Conservation (phyloP, 2,113 vertebrate species). For the Albula goreensis region DNA sequence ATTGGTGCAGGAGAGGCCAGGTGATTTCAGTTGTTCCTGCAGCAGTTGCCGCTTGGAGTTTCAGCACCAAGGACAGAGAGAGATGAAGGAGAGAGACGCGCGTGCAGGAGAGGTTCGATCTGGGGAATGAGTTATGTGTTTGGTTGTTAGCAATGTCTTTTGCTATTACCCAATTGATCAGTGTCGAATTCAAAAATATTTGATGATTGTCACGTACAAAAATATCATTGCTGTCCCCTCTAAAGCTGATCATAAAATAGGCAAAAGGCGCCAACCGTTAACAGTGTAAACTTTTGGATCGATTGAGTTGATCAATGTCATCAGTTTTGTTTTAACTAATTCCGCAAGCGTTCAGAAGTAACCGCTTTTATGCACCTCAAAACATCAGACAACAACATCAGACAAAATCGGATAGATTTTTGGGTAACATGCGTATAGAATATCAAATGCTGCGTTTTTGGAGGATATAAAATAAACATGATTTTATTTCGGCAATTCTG, state of each 20-base stretch:
- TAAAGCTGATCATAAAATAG: not conserved
- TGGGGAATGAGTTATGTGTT: not conserved
- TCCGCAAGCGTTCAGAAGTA: not conserved
- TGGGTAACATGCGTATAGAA: not conserved
- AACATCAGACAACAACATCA: too few species aligned
- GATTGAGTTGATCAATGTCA: not conserved
- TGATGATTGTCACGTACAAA: not conserved
- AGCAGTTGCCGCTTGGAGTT: not conserved
- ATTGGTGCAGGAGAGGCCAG: not conserved
- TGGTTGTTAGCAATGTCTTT: not conserved
- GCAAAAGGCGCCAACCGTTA: not conserved
- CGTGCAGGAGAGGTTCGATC: not conserved
- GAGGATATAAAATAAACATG: too few species aligned
- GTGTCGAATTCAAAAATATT: not conserved
- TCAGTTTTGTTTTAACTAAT: not conserved
- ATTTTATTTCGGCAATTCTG: not conserved
- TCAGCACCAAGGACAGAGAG: slow-evolving; percentile 10
- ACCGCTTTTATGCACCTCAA: not conserved
- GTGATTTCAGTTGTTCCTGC: not conserved
- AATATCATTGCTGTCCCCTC: not conserved
- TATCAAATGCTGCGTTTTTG: not conserved
- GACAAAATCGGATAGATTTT: not conserved
- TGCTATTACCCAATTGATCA: not conserved
- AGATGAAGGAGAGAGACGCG: not conserved
- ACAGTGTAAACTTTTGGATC: not conserved